Percentiles rank a stretch among this genome's conserved stretches.
Conservation (phyloP, 2,888 invertebrate species). For the Lasioglossum figueresi region DNA sequence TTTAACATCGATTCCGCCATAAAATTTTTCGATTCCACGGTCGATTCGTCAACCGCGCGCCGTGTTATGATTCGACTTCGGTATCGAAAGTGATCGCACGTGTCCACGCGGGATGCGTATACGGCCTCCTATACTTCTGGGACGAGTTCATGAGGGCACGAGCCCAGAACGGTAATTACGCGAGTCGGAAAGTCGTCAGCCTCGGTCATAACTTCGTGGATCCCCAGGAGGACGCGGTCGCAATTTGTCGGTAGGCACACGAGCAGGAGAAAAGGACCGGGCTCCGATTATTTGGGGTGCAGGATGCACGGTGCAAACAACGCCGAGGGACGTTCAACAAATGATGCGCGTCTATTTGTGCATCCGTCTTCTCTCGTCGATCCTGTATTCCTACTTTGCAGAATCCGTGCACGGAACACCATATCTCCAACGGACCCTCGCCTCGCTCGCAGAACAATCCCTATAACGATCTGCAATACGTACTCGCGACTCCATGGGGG, state of each 20-base stretch:
- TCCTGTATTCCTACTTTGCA: constrained; percentile 47
- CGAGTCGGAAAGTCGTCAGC: constrained; percentile 80
- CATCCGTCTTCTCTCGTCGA: constrained; percentile 63
- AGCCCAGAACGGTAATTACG: constrained; percentile 80
- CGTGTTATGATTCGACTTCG: constrained; percentile 29
- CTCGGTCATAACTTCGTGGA: constrained; percentile 80
- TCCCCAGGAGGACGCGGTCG: constrained; percentile 75
- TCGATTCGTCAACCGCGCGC: not conserved
- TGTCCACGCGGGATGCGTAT: constrained; percentile 53
- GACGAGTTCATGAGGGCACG: constrained; percentile 67
- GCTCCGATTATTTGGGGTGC: constrained; percentile 78
- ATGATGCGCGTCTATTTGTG: constrained; percentile 73
- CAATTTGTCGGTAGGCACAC: constrained; percentile 79
- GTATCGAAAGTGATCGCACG: constrained; percentile 58
- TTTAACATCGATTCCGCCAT: not conserved
- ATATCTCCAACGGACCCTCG: constrained; percentile 20
- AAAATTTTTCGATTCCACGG: not conserved
- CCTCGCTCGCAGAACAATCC: not conserved
- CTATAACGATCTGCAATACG: constrained; percentile 25
- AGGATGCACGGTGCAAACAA: constrained; percentile 76
- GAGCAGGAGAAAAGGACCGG: constrained; percentile 74
- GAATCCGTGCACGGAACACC: constrained; percentile 41
- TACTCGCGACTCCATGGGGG: not conserved
- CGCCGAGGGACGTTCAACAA: constrained; percentile 73
- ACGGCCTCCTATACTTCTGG: constrained; percentile 66